phyloP scores from a whole-genome alignment of 1,140 invertebrate species.

The Venturia canescens region DNA sequence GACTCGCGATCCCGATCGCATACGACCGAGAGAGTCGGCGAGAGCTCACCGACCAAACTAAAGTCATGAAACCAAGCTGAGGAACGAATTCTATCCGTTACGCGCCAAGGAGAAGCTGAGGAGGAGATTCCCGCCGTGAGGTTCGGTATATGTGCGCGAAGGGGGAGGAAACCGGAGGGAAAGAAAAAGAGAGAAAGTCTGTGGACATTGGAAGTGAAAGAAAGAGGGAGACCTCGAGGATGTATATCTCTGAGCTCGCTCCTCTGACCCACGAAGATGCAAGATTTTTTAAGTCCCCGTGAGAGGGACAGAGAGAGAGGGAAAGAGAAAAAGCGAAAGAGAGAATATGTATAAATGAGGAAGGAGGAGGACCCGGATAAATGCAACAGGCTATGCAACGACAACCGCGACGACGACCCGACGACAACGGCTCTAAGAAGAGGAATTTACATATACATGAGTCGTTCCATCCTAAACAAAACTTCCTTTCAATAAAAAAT shows the following conservation, averaged over 20 bases:
- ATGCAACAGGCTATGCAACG: slow-evolving; percentile 26
- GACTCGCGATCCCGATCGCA: neutral
- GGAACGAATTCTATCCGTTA: slow-evolving; percentile 23
- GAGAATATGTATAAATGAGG: slow-evolving; percentile 26
- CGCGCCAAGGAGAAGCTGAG: slow-evolving; percentile 21
- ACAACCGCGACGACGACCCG: slow-evolving; percentile 6
- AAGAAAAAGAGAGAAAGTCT: neutral
- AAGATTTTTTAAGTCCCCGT: slow-evolving; percentile 43
- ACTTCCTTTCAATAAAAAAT: no score
- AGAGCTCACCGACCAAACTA: neutral
- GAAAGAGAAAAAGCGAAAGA: slow-evolving; percentile 46
- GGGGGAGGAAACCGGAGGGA: neutral
- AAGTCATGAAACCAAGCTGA: neutral
- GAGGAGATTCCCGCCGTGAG: neutral
- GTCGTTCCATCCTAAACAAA: no score
- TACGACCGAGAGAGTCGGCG: neutral
- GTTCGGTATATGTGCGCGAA: neutral
- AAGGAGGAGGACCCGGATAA: slow-evolving; percentile 22
- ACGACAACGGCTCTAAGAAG: slow-evolving; percentile 9
- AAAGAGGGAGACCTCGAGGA: slow-evolving; percentile 7
- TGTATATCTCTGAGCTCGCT: slow-evolving; percentile 38
- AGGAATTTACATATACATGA: slow-evolving; percentile 17
- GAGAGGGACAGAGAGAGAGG: slow-evolving; percentile 24
- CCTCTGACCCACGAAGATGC: slow-evolving; percentile 11
- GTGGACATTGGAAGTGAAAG: neutral